These are phyloP conservation scores for Psittacula cyanocephala DNA, from an alignment of 2,113 vertebrate species.

Conservation along the genomic window DNA sequence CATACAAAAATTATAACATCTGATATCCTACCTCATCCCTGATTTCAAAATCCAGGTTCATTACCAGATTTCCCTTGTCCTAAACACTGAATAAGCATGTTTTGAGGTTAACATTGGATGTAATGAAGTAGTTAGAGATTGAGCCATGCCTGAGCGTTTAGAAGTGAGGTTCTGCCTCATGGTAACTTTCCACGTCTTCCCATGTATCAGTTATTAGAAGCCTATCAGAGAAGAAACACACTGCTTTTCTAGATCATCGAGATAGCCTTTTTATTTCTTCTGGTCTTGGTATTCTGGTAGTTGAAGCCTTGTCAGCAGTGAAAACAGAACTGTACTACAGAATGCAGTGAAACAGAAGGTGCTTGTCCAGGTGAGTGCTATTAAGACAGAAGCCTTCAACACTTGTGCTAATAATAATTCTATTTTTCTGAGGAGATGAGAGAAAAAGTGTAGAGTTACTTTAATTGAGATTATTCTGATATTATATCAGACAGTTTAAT, in stretches of 20 bases:
- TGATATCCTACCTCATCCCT: background rate
- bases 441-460: background rate
- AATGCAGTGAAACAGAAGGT: background rate
- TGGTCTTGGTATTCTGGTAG: background rate
- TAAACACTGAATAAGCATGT: background rate
- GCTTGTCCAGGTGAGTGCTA: background rate
- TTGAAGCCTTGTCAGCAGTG: rapidly evolving
- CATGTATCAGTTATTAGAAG: background rate
- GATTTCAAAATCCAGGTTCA: background rate
- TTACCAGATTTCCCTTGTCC: background rate
- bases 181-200: background rate
- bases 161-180: background rate
- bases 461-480: background rate
- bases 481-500: background rate
- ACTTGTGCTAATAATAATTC: background rate
- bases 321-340: background rate
- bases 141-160: background rate
- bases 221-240: background rate
- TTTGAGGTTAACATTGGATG: background rate
- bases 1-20: background rate
- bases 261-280: background rate
- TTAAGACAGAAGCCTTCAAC: background rate
- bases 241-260: background rate
- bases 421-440: background rate
- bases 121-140: background rate